Base-by-base conservation (phyloP, 2,888 invertebrate species). In the Cephus spinipes region DNA sequence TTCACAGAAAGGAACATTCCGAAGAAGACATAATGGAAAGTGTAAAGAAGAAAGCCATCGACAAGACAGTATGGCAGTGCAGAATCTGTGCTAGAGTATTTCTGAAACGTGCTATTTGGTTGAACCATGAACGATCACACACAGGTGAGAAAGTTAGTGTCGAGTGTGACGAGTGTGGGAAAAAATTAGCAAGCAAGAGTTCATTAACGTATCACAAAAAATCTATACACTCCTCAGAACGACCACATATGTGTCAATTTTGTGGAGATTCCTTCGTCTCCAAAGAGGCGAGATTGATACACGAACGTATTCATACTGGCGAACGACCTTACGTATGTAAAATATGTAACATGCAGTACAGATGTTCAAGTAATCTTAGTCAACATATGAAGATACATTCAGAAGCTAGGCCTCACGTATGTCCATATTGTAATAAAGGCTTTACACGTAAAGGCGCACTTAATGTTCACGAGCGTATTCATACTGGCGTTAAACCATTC, bases 201-300 rank as follows among this genome's bases (percentile, higher is more conserved):
- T 89, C 90, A 0, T 83, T 91, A 40, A 82, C 80, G 3, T 91
- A 91, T 76, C 93, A 93, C 85, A 89, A 91, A 83, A 90, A 91
- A 40, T 89, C 91, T 0, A 81, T 88, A 36, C 93, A 93, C 85
- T 90, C 90, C 68, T 91, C 90, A 0, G 92, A 92, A 77, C 90
- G 91, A 35, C 90, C 92, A 1, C 91, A 92, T 82, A 87, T 89
- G 68, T 93, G 93, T 83, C 90, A 91, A 15, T 88, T 89, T 68
- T 93, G 93, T 81, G 89, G 89, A 15, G 90, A 92, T 79, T 84
- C 88, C 35, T 92, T 92, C 81, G 84, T 92, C 77, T 90, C 92
- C 0, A 91, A 90, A 80, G 92, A 92, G 77, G 90, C 91, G 68
- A 86, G 90, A 12, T 85, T 91, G 36, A 89, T 90, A 33, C 92